Evolutionary conservation across 1,140 invertebrate genomes (phyloP).

Genomic region (Aphidius ervi): DNA sequence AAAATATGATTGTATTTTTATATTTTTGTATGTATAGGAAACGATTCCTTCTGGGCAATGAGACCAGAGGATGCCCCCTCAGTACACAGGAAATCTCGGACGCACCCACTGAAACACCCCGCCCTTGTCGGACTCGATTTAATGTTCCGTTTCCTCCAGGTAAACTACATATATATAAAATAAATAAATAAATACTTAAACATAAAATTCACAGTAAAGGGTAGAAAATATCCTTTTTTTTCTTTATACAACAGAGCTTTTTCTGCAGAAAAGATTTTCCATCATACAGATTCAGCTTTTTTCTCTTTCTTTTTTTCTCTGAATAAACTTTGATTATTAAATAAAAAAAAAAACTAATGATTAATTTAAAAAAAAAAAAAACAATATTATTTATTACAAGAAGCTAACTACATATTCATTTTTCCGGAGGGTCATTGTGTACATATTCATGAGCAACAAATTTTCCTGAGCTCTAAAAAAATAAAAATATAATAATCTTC

Average conservation of each 20-base stretch:
- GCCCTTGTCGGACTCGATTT: constrained; percentile 45
- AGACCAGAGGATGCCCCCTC: not conserved
- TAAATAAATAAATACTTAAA: constrained; percentile 31
- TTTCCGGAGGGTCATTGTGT: constrained; percentile 14
- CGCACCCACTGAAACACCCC: constrained; percentile 50
- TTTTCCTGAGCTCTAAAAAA: not conserved
- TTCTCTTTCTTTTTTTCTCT: too few species aligned
- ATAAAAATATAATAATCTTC: not conserved
- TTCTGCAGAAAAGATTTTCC: too few species aligned
- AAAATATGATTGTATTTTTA: too few species aligned
- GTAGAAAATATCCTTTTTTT: too few species aligned
- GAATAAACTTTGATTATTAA: too few species aligned
- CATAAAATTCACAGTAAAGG: too few species aligned
- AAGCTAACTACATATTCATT: constrained; percentile 16
- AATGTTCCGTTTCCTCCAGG: constrained; percentile 49
- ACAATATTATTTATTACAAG: not conserved
- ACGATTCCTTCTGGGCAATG: not conserved
- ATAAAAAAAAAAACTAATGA: too few species aligned
- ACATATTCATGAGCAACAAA: constrained; percentile 15
- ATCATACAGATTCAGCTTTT: too few species aligned
- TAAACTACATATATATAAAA: constrained; percentile 41
- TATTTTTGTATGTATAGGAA: not conserved
- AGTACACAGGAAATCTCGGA: constrained; percentile 17
- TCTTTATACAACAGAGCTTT: too few species aligned
- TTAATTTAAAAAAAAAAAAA: not conserved